Percentiles rank a stretch among this genome's conserved stretches.
phyloP scores from a whole-genome alignment of 2,888 invertebrate species.

The Athalia circularis region DNA sequence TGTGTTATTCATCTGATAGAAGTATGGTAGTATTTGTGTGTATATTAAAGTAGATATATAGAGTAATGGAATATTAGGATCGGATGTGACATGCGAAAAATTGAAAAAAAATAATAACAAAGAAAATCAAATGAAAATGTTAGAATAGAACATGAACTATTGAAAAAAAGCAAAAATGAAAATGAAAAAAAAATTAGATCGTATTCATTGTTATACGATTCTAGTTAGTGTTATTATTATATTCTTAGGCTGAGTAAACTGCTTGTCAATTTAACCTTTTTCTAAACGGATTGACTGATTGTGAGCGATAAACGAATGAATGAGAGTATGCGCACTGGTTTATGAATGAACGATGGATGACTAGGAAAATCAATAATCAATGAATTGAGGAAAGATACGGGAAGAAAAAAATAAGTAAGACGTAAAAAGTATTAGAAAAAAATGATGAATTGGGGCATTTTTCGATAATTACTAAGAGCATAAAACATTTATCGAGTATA shows the following conservation, averaged over 20 bases:
- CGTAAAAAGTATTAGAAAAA: neutral
- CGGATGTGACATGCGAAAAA: neutral
- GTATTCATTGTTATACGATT: slow-evolving; percentile 23
- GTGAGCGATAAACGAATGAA: neutral
- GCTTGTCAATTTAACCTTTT: slow-evolving; percentile 44
- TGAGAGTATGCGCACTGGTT: neutral
- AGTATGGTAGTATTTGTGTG: neutral
- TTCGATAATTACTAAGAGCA: neutral
- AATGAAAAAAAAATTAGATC: slow-evolving; percentile 3
- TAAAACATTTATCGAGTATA: neutral
- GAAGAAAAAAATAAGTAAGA: neutral
- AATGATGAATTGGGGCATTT: slow-evolving; percentile 27
- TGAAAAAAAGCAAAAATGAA: neutral
- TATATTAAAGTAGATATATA: neutral
- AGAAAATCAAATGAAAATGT: slow-evolving; percentile 11
- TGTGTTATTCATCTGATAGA: slow-evolving; percentile 22
- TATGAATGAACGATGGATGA: neutral
- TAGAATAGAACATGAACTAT: neutral
- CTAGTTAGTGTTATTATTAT: slow-evolving; percentile 11
- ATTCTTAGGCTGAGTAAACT: slow-evolving; percentile 27
- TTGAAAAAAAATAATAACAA: too few relatives aligned
- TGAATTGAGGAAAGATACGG: neutral
- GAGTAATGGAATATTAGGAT: neutral
- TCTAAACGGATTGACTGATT: slow-evolving; percentile 9
- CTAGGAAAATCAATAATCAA: neutral